Conservation (phyloP, 2,797 vertebrate species). For the Alca torda region DNA sequence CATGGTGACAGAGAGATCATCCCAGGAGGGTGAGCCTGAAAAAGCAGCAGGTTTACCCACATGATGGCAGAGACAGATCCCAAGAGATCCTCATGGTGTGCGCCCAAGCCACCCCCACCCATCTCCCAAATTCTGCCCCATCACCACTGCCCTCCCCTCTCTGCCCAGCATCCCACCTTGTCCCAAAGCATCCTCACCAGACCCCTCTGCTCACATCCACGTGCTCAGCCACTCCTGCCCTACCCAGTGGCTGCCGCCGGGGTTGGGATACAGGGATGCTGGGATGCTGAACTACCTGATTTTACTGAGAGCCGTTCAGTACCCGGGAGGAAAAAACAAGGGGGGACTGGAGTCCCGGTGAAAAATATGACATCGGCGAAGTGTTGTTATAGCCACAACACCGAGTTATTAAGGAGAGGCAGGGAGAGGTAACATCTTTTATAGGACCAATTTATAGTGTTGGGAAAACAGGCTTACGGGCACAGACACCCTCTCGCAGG, state of each 20-base stretch:
- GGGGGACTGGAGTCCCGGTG: neutral
- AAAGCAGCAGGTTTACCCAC: neutral
- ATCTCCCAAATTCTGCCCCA: neutral
- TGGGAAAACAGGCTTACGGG: neutral
- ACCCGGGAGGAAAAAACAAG: neutral
- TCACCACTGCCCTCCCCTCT: neutral
- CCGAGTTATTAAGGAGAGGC: neutral
- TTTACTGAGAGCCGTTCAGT: neutral
- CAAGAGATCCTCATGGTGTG: accelerated
- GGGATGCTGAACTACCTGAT: neutral
- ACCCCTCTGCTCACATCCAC: neutral
- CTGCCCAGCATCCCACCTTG: neutral
- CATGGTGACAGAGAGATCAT: accelerated
- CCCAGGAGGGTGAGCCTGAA: neutral
- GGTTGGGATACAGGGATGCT: neutral
- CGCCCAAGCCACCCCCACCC: neutral
- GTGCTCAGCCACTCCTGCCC: neutral
- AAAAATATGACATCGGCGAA: neutral
- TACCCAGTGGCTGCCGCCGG: accelerated
- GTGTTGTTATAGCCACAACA: neutral
- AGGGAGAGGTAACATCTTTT: slow-evolving; percentile 20
- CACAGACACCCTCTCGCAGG: neutral
- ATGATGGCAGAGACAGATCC: neutral
- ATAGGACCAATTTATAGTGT: slow-evolving; percentile 1
- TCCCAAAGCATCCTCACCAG: neutral